Evolutionary conservation across 2,113 vertebrate species (phyloP).

Genomic region (Calidris pugnax): DNA sequence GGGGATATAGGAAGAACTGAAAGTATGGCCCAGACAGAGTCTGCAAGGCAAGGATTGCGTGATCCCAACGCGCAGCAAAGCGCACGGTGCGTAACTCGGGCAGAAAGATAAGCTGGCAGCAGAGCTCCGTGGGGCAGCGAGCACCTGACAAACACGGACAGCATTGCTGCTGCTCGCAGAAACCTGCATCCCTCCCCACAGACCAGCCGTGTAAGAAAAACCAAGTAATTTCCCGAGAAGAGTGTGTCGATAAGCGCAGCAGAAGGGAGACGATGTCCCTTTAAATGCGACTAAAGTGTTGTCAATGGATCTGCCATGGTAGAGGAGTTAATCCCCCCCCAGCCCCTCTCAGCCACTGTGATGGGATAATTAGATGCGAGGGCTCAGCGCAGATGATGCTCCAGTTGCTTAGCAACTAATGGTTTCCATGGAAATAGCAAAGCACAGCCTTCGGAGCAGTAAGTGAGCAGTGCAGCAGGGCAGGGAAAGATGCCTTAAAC

Average conservation of each 20-base stretch:
- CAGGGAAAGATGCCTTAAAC: constrained; percentile 67
- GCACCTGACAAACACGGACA: neutral
- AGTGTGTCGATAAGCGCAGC: neutral
- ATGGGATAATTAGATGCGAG: constrained; percentile 87
- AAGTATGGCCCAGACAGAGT: neutral
- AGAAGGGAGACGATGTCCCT: constrained; percentile 54
- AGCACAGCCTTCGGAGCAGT: constrained; percentile 80
- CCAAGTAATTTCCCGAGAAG: neutral
- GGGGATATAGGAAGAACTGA: rapidly evolving
- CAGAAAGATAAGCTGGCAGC: neutral
- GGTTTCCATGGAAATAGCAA: constrained; percentile 87
- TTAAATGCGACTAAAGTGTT: constrained; percentile 66
- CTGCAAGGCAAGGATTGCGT: neutral
- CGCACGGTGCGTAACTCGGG: rapidly evolving
- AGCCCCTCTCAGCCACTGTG: constrained; percentile 74
- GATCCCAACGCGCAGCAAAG: neutral
- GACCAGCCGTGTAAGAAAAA: neutral
- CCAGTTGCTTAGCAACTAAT: constrained; percentile 91
- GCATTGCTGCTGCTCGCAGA: neutral
- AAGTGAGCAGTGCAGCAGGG: constrained; percentile 80
- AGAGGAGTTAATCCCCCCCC: constrained; percentile 73
- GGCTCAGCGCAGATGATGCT: constrained; percentile 83
- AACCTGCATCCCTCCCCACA: neutral
- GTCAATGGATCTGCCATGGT: constrained; percentile 66
- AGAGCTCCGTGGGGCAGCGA: neutral